Evolutionary conservation across 2,888 invertebrate species (phyloP).

Genomic region (Platycnemis pennipes): DNA sequence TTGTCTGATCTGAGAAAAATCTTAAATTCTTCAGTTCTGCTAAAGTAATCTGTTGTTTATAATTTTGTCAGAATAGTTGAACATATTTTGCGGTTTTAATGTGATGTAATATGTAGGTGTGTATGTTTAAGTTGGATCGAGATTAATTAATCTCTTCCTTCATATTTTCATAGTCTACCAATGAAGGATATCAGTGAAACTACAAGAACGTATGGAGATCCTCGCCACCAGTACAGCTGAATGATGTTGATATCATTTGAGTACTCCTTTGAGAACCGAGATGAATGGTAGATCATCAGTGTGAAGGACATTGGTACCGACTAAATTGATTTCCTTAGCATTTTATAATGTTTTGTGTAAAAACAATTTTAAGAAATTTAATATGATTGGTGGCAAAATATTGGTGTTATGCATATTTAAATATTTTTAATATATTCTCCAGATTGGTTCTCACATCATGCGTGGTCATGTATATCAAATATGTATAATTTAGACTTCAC

Average conservation of each 20-base stretch:
- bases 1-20: too few species aligned
- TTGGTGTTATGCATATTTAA: conserved; percentile 18
- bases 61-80: too few species aligned
- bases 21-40: too few species aligned
- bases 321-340: conserved; percentile 2
- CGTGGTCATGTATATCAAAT: neutral
- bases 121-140: too few species aligned
- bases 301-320: neutral
- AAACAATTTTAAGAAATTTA: neutral
- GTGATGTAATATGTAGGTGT: too few species aligned
- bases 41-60: too few species aligned
- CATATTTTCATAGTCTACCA: neutral
- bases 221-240: neutral
- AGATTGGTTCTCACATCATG: neutral
- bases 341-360: conserved; percentile 50
- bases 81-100: too few species aligned
- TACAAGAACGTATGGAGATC: neutral
- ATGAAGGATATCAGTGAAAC: conserved; percentile 13
- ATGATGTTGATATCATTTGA: conserved; percentile 25
- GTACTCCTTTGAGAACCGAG: conserved; percentile 21
- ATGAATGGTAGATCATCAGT: neutral
- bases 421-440: conserved; percentile 31
- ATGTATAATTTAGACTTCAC: conserved; percentile 19
- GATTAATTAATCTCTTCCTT: neutral
- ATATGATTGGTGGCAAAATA: conserved; percentile 6